Base-by-base conservation (phyloP, 2,888 invertebrate genomes). In the Gastrophysa polygoni region DNA sequence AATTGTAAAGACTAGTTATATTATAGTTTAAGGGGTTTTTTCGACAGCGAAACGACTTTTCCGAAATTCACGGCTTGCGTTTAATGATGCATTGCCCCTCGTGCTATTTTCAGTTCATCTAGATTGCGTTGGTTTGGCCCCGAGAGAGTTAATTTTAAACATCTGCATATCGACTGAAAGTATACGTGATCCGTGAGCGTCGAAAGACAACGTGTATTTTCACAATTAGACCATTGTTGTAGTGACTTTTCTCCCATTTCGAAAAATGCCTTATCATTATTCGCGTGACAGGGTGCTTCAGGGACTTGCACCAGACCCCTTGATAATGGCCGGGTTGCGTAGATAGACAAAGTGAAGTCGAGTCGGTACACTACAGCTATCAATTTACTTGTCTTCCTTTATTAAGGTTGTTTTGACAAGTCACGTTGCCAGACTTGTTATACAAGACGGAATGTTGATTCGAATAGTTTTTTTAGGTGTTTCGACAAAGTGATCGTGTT, bases 11-110 rank as follows among this genome's bases (percentile, higher is more conserved):
- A n/a, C n/a, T n/a, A n/a, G n/a, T n/a, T n/a, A n/a, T n/a, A n/a
- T n/a, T n/a, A n/a, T n/a, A n/a, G n/a, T n/a, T n/a, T n/a, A n/a
- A 32, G 32, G 32, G 32, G 7, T 8, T 32, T 32, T 32, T 11
- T 11, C 11, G 11, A 32, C 32, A 11, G 11, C 32, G 11, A n/a
- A n/a, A n/a, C n/a, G n/a, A n/a, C n/a, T n/a, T n/a, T n/a, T n/a
- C n/a, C n/a, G n/a, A n/a, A n/a, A 38, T 38, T 1, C 38, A 14
- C 14, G 38, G 38, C 38, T 14, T 38, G n/a, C 38, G 14, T n/a
- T 38, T 75, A 77, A 77, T 77, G 77, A 77, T 74, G 73, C 77
- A 71, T 75, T 77, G 75, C 75, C 75, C 73, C 49, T 51, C 16
- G 70, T 72, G 71, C 75, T 76, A 76, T 76, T 76, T 77, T 73